Evolutionary conservation across 2,888 invertebrate genomes (phyloP).

Genomic region (Archaeoteleia sp.): DNA sequence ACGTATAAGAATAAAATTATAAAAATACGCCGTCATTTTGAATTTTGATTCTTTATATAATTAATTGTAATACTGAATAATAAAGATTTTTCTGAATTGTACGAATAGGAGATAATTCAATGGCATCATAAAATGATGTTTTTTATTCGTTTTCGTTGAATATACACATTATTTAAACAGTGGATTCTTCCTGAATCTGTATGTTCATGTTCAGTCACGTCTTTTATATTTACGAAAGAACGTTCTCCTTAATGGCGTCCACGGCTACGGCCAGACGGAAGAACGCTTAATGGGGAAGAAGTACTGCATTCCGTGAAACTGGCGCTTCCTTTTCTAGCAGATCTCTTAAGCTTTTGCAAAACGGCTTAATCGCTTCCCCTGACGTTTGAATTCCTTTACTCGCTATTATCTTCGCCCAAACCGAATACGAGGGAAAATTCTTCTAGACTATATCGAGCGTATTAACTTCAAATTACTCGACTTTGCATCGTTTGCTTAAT

Average conservation of each 20-base stretch:
- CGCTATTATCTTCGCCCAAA: constrained; percentile 52
- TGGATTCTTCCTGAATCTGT: constrained; percentile 21
- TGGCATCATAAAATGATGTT: constrained; percentile 20
- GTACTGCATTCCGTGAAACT: constrained; percentile 61
- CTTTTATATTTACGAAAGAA: constrained; percentile 70
- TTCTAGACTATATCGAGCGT: constrained; percentile 43
- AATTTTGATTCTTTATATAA: no score
- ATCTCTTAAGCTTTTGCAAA: constrained; percentile 58
- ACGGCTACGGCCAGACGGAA: constrained; percentile 67
- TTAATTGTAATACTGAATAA: no score
- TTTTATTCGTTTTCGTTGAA: constrained; percentile 13
- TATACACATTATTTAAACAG: constrained; percentile 27
- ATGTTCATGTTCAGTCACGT: constrained; percentile 26
- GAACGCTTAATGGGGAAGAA: constrained; percentile 71
- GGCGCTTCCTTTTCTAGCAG: constrained; percentile 50
- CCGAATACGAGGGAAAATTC: constrained; percentile 44
- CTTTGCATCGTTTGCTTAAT: constrained; percentile 47
- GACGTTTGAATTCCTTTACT: constrained; percentile 60
- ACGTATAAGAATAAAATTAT: no score
- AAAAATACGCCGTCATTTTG: no score
- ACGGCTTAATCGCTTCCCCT: constrained; percentile 63
- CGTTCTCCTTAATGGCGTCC: constrained; percentile 70
- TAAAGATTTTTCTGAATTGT: no score
- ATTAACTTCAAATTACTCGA: constrained; percentile 51
- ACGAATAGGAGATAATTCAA: constrained; percentile 29